Base-by-base conservation (phyloP, 2,888 invertebrate species). In the Hoplodrina ambigua region DNA sequence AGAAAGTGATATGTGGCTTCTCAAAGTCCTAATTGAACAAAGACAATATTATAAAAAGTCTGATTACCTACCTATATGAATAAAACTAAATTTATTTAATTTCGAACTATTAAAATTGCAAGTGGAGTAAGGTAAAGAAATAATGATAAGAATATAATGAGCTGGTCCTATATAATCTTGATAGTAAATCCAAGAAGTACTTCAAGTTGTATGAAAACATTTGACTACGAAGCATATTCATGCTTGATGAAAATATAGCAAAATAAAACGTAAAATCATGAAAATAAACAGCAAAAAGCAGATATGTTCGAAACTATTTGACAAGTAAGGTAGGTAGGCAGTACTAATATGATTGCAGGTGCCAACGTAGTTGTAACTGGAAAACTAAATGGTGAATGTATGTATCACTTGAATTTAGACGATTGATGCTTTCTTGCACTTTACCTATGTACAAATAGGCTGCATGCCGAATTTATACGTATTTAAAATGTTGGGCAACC, bases 311-410 rank as follows among this genome's bases (percentile, higher is more conserved):
- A 11, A 50, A 52, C 20, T 49, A 41, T n/a, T 60, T 20, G 17
- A 74, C 19, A 17, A 52, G 62, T 33, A 63, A 74, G 53, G 74
- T 74, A 74, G 53, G 74, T 74, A 64, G 69, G 46, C 52, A 63
- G 25, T 17, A 5, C 13, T 19, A 46, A 60, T 37, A 33, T 53
- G 25, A 53, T 73, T 73, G 19, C 63, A 73, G 44, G 33, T 73
- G 11, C 44, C 19, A 53, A 30, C n/a, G 4, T 15, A 64, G 8
- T 19, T 59, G n/a, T 46, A 11, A 17, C 17, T 62, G 19, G 17
- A 2, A 41, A 68, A 33, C 19, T 13, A 7, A 41, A 69, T 69
- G 49, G 15, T n/a, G 20, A 37, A 37, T 25, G 46, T 65, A n/a
- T 69, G 20, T 33, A 20, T 10, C 52, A 19, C 25, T 63, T 11